phyloP scores from a whole-genome alignment of 2,888 invertebrate genomes.

The Gandaritis pyraliata region DNA sequence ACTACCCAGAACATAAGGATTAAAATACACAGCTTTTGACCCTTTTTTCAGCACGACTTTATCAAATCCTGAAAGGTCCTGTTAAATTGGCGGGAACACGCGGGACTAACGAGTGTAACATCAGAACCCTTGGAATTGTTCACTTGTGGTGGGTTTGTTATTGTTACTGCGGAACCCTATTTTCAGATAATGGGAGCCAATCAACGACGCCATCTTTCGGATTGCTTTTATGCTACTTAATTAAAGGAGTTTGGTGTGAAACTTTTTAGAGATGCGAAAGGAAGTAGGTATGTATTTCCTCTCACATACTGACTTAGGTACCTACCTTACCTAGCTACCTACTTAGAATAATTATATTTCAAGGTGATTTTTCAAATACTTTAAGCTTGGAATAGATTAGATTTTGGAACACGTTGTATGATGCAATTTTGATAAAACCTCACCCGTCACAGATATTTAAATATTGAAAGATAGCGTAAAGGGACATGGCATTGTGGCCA shows the following conservation, averaged over 20 bases:
- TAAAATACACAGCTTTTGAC: neutral
- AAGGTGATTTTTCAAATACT: no score
- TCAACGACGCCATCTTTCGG: conserved; percentile 21
- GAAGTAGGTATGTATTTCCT: no score
- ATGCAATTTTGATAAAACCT: no score
- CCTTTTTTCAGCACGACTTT: conserved; percentile 21
- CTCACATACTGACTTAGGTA: no score
- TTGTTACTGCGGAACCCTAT: conserved; percentile 32
- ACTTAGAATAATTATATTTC: no score
- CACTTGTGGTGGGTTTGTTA: conserved; percentile 30
- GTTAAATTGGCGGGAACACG: conserved; percentile 35
- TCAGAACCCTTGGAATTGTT: conserved; percentile 31
- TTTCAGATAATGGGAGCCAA: conserved; percentile 29
- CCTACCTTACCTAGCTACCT: no score
- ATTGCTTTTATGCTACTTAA: conserved; percentile 21
- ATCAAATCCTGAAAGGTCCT: conserved; percentile 32
- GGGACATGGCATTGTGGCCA: no score
- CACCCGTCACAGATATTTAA: no score
- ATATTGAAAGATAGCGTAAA: no score
- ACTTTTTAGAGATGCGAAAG: neutral
- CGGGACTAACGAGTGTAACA: conserved; percentile 31
- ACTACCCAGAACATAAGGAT: conserved; percentile 7
- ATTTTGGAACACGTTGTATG: no score
- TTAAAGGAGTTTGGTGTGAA: conserved; percentile 11
- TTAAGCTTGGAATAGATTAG: no score